Base-by-base conservation (phyloP, 2,113 vertebrate genomes). In the Sardina pilchardus region DNA sequence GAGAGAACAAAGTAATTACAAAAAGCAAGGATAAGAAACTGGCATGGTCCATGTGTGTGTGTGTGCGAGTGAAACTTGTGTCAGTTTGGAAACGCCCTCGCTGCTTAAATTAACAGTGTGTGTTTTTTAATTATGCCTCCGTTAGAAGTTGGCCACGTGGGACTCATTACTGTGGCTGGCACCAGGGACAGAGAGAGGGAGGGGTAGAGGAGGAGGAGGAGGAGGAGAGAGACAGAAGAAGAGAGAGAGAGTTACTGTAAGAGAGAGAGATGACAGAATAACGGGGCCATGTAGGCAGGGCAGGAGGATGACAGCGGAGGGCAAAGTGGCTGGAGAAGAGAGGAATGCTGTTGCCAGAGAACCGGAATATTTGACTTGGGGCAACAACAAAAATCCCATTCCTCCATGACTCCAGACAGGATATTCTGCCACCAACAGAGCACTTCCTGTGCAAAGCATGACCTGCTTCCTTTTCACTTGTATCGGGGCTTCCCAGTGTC, bases 381-480 rank as follows among this genome's bases (percentile, higher is more conserved):
- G 36, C n/a, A 83, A 8, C 30, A 21, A 78, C 71, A 17, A 78
- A 78, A 78, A 78, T 78, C 71, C 71, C 71, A 78, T 17, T 36
- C 10, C 30, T 78, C 71, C 34, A 30, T 30, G 48, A 39, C 82
- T 53, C 48, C 82, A 83, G 86, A 88, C 89, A 92, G 89, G 86
- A 91, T 43, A 86, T 91, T 89, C 91, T 89, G 90, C 43, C 82
- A 80, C 82, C 47, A 59, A 67, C 71, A 88, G 87, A 47, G 44
- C 12, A 44, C 39, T 67, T 82, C 56, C 85, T 82, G 42, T 9
- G n/a, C 42, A 82, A 17, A 6, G 24, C 56, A 86, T 45, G 81
- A 82, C 85, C 85, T 50, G n/a, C 82, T 50, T 85, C 86, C 17
- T 78, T 78, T 78, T 30, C 14, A 39, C 30, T 75, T 75, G 30